Evolutionary conservation across 2,113 vertebrate genomes (phyloP).

Genomic region (Neofelis nebulosa): DNA sequence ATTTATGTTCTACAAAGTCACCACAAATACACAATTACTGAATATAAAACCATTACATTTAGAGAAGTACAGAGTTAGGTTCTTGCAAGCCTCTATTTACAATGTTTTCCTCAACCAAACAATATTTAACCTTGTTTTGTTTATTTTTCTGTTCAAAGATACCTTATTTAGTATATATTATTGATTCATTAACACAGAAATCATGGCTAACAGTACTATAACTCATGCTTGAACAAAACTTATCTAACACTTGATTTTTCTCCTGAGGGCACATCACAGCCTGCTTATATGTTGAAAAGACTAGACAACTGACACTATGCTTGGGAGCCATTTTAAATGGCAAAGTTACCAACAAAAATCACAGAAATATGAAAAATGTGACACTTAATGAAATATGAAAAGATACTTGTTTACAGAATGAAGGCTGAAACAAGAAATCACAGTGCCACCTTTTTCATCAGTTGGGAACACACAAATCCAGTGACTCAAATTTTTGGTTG

Average conservation of each 20-base stretch:
- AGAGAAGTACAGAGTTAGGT: neutral
- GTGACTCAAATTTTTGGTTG: neutral
- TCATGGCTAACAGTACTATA: neutral
- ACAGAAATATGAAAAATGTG: neutral
- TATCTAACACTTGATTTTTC: neutral
- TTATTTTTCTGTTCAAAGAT: neutral
- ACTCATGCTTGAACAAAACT: neutral
- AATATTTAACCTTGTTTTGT: neutral
- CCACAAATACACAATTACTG: neutral
- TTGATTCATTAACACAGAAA: neutral
- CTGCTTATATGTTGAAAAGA: neutral
- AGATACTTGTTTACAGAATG: neutral
- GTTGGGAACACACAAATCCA: neutral
- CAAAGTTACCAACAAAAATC: neutral
- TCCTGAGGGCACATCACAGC: neutral
- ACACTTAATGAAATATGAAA: neutral
- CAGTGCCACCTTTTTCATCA: neutral
- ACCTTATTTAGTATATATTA: neutral
- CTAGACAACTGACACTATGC: neutral
- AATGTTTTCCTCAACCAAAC: neutral
- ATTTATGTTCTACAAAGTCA: neutral
- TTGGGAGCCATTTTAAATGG: neutral
- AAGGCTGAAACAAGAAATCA: neutral
- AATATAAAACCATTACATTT: neutral
- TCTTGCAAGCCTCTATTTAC: neutral